Conservation (phyloP, 2,888 invertebrate species). For the Coleophora flavipennella region DNA sequence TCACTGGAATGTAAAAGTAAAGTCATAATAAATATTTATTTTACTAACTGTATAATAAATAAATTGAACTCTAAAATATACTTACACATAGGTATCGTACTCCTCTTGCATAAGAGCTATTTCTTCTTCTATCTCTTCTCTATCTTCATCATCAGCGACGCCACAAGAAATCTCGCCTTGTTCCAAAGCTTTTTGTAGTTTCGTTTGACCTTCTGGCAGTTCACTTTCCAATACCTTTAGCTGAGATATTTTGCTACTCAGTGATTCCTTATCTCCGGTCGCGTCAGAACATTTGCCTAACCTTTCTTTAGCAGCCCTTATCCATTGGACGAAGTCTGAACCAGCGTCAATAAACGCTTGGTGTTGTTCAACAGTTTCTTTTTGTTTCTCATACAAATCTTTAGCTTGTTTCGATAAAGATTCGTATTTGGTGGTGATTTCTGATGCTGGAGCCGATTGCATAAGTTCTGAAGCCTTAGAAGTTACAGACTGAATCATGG, state of each 20-base stretch:
- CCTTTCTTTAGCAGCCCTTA: constrained; percentile 90
- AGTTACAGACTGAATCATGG: constrained; percentile 96
- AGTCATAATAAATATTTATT: not conserved
- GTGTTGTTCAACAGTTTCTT: constrained; percentile 91
- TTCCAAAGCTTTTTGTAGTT: constrained; percentile 85
- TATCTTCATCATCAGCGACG: constrained; percentile 87
- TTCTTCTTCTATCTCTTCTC: constrained; percentile 93
- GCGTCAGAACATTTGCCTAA: constrained; percentile 94
- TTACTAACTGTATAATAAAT: no score
- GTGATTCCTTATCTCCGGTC: constrained; percentile 90
- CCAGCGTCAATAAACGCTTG: constrained; percentile 94
- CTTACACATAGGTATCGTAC: constrained; percentile 86
- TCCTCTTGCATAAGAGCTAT: constrained; percentile 92
- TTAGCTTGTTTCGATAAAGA: constrained; percentile 91
- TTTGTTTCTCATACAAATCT: constrained; percentile 90
- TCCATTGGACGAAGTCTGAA: constrained; percentile 93
- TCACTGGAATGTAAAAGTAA: constrained; percentile 67
- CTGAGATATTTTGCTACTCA: constrained; percentile 89
- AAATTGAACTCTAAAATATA: constrained; percentile 15
- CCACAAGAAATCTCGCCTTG: constrained; percentile 90
- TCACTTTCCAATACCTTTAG: constrained; percentile 88
- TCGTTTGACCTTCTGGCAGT: constrained; percentile 85
- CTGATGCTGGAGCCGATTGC: constrained; percentile 92
- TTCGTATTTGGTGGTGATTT: constrained; percentile 93
- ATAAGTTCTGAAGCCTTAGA: constrained; percentile 94